Percentiles rank a stretch among this genome's conserved stretches.
phyloP scores from a whole-genome alignment of 2,113 vertebrate species.

The Bolborhynchus lineola region DNA sequence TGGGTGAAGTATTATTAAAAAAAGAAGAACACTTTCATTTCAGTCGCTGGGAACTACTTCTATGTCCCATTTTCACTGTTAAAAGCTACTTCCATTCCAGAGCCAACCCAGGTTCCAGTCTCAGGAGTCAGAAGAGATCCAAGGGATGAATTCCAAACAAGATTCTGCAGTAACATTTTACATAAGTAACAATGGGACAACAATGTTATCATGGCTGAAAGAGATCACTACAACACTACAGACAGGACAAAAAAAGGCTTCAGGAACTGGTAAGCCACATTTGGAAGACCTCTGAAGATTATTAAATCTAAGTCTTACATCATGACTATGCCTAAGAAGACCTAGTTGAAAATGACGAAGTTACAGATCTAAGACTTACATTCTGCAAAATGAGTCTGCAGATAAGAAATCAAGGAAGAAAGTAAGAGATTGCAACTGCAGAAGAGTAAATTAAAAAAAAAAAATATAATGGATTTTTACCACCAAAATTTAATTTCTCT shows the following conservation, averaged over 20 bases:
- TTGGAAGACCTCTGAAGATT: not conserved
- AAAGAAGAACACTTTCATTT: not conserved
- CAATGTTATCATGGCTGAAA: not conserved
- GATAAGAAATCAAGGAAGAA: not conserved
- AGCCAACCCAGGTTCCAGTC: not conserved
- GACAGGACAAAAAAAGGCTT: not conserved
- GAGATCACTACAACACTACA: not conserved
- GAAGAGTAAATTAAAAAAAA: not conserved
- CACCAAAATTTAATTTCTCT: not conserved
- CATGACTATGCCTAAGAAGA: not conserved
- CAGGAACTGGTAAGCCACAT: not conserved
- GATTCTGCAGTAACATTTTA: not conserved
- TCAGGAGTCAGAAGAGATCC: not conserved
- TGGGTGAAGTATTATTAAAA: not conserved
- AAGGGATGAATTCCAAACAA: not conserved
- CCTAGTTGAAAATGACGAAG: not conserved
- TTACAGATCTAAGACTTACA: not conserved
- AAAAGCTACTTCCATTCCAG: not conserved
- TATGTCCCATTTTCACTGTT: not conserved
- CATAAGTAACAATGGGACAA: accelerated
- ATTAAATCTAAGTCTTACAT: not conserved
- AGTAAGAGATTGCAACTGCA: not conserved
- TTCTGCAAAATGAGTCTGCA: not conserved
- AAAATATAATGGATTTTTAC: not conserved
- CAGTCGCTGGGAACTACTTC: not conserved